Evolutionary conservation across 2,797 vertebrate species (phyloP), one percentile per base, ranked within the genome.

Genomic region (Buceros bicornis): DNA sequence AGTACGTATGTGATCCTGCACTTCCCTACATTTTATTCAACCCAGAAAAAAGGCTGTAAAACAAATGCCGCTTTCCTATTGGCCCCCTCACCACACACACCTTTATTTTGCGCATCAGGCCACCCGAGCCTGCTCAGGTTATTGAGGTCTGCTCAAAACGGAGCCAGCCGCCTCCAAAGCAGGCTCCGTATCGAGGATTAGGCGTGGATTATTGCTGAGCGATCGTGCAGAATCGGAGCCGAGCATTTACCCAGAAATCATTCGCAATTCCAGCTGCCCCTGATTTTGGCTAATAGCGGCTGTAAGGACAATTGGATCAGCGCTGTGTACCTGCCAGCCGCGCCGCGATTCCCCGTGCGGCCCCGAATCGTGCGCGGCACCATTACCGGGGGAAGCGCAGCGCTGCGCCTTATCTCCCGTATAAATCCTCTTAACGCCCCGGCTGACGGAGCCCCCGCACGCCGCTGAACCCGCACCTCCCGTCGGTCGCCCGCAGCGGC

Each of bases 261-360:
- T 95, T 86, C 88, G 91, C 96, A 95, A 96, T 80, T 79, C 93
- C 61, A 28, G 73, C 81, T 91, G 92, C 81, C 87, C 94, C 87
- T 92, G 91, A 81, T 95, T 83, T 86, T 88, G 80, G 83, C 58
- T 95, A 95, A 93, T 83, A 92, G 73, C 4, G 0, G 65, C 90
- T 70, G 77, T 92, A 43, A 94, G 97, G 85, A 97, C 91, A 87
- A 92, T 91, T 93, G 92, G 90, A 81, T 74, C 64, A 96, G 94
- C 1, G 6, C 79, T 89, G 70, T 82, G 81, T 96, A 95, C 93
- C 97, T 92, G 88, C 95, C 93, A 91, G 76, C 37, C 11, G 4
- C 6, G 11, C 95, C 66, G 4, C 87, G 95, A 95, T 91, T 95
- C 87, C 93, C 91, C 11, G 3, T 51, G 64, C 78, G 64, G 89